Percentiles rank a stretch among this genome's conserved stretches.
Conservation (phyloP, 37 sponge, comb jelly and placozoan genomes). For the Hexactinellida sp. region DNA sequence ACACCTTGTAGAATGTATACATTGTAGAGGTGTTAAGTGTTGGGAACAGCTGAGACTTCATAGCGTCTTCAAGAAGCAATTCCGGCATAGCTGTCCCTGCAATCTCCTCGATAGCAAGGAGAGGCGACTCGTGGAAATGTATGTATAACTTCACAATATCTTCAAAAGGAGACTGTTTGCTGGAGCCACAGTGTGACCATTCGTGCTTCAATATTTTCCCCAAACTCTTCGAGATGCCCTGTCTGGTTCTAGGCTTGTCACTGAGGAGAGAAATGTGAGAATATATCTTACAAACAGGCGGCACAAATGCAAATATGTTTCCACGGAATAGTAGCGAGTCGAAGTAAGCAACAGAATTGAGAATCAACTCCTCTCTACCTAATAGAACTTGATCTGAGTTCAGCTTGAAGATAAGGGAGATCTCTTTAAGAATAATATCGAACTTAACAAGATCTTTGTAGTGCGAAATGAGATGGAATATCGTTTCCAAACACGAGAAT, state of each 20-base stretch:
- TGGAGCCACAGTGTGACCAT: neutral
- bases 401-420: neutral
- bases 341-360: neutral
- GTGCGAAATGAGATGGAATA: neutral
- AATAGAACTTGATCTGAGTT: neutral
- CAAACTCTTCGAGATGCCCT: neutral
- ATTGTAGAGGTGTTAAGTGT: neutral
- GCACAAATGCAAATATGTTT: neutral
- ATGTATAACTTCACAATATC: neutral
- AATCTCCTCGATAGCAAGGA: neutral
- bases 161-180: neutral
- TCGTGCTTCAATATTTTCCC: neutral
- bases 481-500: neutral
- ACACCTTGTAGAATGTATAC: neutral
- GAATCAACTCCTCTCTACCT: neutral
- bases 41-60: neutral
- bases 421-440: neutral
- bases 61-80: neutral
- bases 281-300: conserved; percentile 5
- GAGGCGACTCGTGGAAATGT: neutral
- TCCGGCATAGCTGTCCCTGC: neutral
- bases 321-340: conserved; percentile 8
- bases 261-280: neutral
- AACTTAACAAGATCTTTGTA: neutral
- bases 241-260: neutral